Conservation (phyloP, 2,888 invertebrate genomes). For the Chrysina gloriosa region DNA sequence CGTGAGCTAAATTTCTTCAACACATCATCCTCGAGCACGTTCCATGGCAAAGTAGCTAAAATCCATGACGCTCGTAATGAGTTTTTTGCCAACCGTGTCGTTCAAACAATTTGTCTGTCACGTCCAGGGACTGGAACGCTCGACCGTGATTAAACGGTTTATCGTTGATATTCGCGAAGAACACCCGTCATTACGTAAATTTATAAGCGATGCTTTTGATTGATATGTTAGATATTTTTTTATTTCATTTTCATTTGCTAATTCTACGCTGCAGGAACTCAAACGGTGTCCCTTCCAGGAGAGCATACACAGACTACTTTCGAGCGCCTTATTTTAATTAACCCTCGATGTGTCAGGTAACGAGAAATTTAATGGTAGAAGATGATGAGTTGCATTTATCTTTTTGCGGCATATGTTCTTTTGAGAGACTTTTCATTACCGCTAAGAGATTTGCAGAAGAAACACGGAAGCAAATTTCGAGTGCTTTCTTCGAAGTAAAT, state of each 20-base stretch:
- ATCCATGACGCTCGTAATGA: constrained; percentile 29
- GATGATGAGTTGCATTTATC: constrained; percentile 4
- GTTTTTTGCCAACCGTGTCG: constrained; percentile 6
- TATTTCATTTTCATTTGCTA: not conserved
- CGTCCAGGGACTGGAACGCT: constrained; percentile 14
- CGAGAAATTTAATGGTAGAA: constrained; percentile 11
- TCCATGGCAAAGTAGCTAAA: constrained; percentile 5
- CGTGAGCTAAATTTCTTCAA: constrained; percentile 20
- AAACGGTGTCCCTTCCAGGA: not conserved
- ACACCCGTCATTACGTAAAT: constrained; percentile 18
- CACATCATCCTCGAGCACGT: constrained; percentile 19
- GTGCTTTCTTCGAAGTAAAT: not conserved
- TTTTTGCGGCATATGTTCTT: not conserved
- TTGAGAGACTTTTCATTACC: not conserved
- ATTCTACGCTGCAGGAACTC: not conserved
- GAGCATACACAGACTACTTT: not conserved
- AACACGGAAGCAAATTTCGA: not conserved
- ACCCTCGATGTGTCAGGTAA: not conserved
- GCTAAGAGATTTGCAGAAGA: not conserved
- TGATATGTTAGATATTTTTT: constrained; percentile 29
- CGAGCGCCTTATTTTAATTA: constrained; percentile 6
- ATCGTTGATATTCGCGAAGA: constrained; percentile 14
- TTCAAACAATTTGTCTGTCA: constrained; percentile 22
- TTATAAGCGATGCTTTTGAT: constrained; percentile 31
- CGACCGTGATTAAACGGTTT: constrained; percentile 22